Conservation (phyloP, 2,113 vertebrate genomes). For the Embiotoca jacksoni region DNA sequence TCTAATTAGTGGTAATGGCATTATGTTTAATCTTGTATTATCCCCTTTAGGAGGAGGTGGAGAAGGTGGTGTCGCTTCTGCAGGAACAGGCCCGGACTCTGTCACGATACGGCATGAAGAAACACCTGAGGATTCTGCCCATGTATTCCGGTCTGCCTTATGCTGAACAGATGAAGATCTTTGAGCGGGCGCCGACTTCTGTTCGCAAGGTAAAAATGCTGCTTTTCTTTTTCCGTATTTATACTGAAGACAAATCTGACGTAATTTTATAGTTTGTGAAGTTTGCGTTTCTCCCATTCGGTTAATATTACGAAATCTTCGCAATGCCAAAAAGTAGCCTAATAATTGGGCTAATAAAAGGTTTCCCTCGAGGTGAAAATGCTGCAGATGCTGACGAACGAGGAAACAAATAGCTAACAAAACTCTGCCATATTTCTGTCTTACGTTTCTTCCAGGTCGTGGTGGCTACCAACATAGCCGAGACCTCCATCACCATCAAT, state of each 20-base stretch:
- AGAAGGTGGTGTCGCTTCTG: constrained; percentile 93
- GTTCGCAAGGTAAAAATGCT: constrained; percentile 91
- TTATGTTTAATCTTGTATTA: background rate
- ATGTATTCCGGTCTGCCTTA: constrained; percentile 97
- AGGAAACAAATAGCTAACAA: background rate
- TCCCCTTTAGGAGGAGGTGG: constrained; percentile 92
- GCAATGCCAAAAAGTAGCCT: background rate
- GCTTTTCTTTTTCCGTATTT: background rate
- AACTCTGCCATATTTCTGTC: background rate
- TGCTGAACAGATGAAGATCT: constrained; percentile 95
- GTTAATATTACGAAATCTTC: background rate
- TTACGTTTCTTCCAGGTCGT: constrained; percentile 86
- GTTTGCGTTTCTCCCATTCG: too few relatives aligned
- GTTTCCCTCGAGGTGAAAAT: background rate
- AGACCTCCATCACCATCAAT: constrained; percentile 96
- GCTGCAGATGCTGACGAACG: background rate
- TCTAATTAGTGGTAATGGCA: background rate
- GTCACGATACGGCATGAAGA: constrained; percentile 94
- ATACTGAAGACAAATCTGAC: background rate
- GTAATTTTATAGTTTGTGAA: too few relatives aligned
- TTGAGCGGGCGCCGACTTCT: constrained; percentile 90
- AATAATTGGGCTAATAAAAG: background rate
- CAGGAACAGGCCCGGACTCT: constrained; percentile 93
- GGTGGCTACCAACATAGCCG: constrained; percentile 97
- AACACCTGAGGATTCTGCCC: constrained; percentile 93